phyloP scores from a whole-genome alignment of 2,797 vertebrate species.

The Pantherophis alleghaniensis region DNA sequence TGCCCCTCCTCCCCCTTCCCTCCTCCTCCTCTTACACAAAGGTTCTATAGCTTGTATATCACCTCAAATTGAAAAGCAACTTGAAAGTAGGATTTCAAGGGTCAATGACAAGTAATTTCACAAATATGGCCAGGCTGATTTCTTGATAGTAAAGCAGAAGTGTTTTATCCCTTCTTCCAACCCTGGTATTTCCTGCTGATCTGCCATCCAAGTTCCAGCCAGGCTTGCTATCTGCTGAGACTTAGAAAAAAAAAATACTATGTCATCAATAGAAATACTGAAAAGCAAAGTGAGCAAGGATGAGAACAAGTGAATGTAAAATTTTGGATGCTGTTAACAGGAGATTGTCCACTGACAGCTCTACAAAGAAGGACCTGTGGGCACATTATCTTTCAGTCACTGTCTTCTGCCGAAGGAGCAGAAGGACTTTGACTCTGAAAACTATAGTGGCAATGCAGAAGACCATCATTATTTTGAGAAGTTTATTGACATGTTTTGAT shows the following conservation, averaged over 20 bases:
- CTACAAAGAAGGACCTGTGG: neutral
- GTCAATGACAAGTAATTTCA: neutral
- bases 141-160: neutral
- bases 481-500: neutral
- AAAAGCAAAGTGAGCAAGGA: neutral
- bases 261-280: neutral
- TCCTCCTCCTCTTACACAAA: neutral
- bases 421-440: neutral
- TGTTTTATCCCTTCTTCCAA: neutral
- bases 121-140: neutral
- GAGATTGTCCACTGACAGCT: neutral
- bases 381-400: neutral
- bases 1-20: too few species aligned
- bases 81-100: neutral
- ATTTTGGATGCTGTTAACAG: neutral
- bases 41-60: neutral
- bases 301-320: neutral
- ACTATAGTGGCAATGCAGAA: neutral
- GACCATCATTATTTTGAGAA: neutral
- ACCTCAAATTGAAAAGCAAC: neutral
- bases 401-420: neutral
- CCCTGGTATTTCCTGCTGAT: neutral
- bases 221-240: neutral
- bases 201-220: neutral
- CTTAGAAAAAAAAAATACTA: neutral